Evolutionary conservation across 2,888 invertebrate species (phyloP).

Genomic region (Drosophila paramelanica): DNA sequence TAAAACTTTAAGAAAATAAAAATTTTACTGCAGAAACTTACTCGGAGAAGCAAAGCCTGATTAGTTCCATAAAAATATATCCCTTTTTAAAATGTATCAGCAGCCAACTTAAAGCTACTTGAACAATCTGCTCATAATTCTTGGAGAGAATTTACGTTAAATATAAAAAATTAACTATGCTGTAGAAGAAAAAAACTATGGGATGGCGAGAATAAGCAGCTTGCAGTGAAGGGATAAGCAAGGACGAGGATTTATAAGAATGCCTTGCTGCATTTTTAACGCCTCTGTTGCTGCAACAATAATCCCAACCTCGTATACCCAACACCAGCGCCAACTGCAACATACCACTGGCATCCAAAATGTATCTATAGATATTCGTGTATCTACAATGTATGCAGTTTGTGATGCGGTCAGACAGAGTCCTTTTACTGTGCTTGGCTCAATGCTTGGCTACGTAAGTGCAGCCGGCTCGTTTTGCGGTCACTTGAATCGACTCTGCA

Average conservation of each 20-base stretch:
- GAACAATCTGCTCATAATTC: conserved; percentile 52
- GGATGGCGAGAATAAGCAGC: conserved; percentile 29
- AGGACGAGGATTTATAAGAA: conserved; percentile 15
- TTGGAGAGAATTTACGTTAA: conserved; percentile 34
- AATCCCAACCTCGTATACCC: conserved; percentile 4
- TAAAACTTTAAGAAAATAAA: too few species aligned
- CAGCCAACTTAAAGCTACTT: conserved; percentile 23
- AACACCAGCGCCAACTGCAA: neutral
- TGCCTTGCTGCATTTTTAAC: conserved; percentile 39
- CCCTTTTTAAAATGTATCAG: too few species aligned
- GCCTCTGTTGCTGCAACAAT: conserved; percentile 30
- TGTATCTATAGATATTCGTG: conserved; percentile 6
- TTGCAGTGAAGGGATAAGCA: conserved; percentile 21
- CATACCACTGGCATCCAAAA: conserved; percentile 7
- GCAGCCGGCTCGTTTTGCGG: conserved; percentile 60
- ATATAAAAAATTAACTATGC: conserved; percentile 57
- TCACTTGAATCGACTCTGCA: conserved; percentile 60
- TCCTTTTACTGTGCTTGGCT: conserved; percentile 16
- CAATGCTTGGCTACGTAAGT: conserved; percentile 45
- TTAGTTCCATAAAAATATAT: too few species aligned
- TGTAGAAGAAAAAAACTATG: conserved; percentile 21
- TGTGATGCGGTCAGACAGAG: conserved; percentile 30
- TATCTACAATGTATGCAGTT: conserved; percentile 32
- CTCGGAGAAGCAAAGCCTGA: too few species aligned
- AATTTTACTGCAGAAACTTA: too few species aligned